Evolutionary conservation across 1,140 invertebrate genomes (phyloP).

Genomic region (Zaprionus inermis): DNA sequence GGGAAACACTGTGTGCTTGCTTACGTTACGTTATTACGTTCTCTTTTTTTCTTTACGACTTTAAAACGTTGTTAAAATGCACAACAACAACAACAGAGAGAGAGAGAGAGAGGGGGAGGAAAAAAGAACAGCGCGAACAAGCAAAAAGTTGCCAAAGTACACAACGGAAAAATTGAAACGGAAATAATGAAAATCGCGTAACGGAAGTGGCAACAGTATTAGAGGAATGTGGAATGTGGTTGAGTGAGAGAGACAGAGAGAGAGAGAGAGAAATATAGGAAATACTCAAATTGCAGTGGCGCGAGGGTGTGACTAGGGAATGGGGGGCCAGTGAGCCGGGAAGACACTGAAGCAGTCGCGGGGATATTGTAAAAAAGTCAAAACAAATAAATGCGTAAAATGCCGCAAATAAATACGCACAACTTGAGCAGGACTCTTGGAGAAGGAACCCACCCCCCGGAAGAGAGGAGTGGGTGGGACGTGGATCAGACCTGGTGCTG

Average conservation of each 20-base stretch:
- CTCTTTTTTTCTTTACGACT: slow-evolving; percentile 60
- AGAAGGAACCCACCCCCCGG: neutral
- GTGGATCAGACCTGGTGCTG: neutral
- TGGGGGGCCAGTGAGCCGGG: neutral
- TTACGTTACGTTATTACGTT: slow-evolving; percentile 53
- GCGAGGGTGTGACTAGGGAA: neutral
- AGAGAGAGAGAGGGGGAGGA: neutral
- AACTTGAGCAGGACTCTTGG: slow-evolving; percentile 27
- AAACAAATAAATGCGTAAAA: slow-evolving; percentile 83
- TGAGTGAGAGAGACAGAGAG: neutral
- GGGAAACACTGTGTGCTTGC: slow-evolving; percentile 36
- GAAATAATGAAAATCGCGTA: slow-evolving; percentile 83
- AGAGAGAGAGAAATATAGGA: slow-evolving; percentile 29
- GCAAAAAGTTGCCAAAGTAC: slow-evolving; percentile 62
- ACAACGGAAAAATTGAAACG: slow-evolving; percentile 81
- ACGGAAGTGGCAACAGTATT: slow-evolving; percentile 80
- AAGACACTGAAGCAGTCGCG: slow-evolving; percentile 1
- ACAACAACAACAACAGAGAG: slow-evolving; percentile 35
- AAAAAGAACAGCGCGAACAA: slow-evolving; percentile 19
- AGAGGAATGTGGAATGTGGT: slow-evolving; percentile 37
- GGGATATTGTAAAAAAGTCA: slow-evolving; percentile 60
- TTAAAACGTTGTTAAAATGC: slow-evolving; percentile 80
- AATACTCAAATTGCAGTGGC: slow-evolving; percentile 35
- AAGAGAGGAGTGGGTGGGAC: neutral
- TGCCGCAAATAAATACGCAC: slow-evolving; percentile 80